Evolutionary conservation across 2,113 vertebrate species (phyloP).

Genomic region (Grus americana): DNA sequence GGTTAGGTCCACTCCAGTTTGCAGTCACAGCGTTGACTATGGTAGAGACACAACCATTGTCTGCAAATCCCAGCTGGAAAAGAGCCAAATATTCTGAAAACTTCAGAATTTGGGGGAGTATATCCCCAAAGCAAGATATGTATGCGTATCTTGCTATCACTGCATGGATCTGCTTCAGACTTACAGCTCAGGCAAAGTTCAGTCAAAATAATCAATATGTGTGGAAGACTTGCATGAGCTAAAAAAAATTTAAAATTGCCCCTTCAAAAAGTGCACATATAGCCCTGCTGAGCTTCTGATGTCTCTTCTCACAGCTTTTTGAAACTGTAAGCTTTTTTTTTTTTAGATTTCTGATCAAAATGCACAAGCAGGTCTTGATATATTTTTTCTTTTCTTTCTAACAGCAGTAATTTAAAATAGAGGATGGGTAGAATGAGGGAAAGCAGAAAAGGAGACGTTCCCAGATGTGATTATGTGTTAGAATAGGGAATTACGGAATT

Average conservation of each 20-base stretch:
- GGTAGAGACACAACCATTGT: background rate
- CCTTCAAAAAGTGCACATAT: background rate
- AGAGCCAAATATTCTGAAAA: background rate
- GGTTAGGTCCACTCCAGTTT: background rate
- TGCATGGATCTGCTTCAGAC: background rate
- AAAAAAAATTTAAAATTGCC: background rate
- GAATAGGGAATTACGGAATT: background rate
- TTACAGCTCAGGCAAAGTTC: background rate
- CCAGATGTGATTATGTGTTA: background rate
- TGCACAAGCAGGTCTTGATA: background rate
- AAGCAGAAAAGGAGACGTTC: background rate
- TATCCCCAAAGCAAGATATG: too few species aligned
- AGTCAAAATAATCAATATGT: background rate
- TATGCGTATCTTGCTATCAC: background rate
- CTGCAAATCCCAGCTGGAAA: background rate
- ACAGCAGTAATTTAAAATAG: background rate
- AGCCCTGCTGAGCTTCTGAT: background rate
- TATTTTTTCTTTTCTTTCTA: background rate
- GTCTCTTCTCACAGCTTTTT: background rate
- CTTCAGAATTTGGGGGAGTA: background rate
- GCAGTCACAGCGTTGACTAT: background rate
- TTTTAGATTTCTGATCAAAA: constrained; percentile 1
- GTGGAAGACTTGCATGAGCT: background rate
- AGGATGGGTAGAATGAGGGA: background rate
- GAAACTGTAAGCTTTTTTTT: background rate